These are phyloP conservation scores for Steinernema carpocapsae DNA, from an alignment of 2,888 invertebrate species.

Conservation along the genomic window DNA sequence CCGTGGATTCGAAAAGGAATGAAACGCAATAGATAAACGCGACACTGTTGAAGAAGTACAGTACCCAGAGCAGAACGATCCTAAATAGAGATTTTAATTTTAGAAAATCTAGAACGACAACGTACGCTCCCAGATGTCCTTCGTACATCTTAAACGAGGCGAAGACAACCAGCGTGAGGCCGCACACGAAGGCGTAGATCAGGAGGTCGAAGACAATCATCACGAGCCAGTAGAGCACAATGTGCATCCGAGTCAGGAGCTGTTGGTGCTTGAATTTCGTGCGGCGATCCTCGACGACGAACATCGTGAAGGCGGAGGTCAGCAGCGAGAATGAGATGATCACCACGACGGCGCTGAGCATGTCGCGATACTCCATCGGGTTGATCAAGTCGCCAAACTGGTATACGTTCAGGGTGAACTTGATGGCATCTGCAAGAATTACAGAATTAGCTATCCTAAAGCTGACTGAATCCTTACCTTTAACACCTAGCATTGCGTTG, in stretches of 20 bases:
- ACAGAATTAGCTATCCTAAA: background rate
- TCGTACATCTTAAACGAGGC: conserved; percentile 44
- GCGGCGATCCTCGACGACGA: conserved; percentile 58
- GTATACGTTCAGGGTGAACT: conserved; percentile 14
- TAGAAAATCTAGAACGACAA: background rate
- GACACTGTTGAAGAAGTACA: conserved; percentile 59
- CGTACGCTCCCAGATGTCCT: conserved; percentile 39
- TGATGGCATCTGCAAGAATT: conserved; percentile 6
- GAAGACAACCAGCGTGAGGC: conserved; percentile 50
- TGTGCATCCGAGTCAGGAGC: conserved; percentile 62
- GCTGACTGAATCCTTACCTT: background rate
- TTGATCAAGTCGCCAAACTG: conserved; percentile 18
- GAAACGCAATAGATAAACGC: conserved; percentile 62
- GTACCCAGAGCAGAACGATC: conserved; percentile 56
- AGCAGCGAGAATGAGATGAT: conserved; percentile 57
- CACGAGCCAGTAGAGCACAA: conserved; percentile 57
- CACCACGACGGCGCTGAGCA: conserved; percentile 42
- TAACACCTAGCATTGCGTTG: conserved; percentile 41
- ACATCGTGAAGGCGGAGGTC: conserved; percentile 59
- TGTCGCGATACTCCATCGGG: conserved; percentile 26
- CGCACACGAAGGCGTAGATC: conserved; percentile 54
- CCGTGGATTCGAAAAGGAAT: conserved; percentile 57
- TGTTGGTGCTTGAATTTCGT: conserved; percentile 62
- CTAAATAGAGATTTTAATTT: conserved; percentile 39
- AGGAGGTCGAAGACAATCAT: conserved; percentile 53